Base-by-base conservation (phyloP, 1,140 invertebrate genomes). In the Diachasma alloeum region DNA sequence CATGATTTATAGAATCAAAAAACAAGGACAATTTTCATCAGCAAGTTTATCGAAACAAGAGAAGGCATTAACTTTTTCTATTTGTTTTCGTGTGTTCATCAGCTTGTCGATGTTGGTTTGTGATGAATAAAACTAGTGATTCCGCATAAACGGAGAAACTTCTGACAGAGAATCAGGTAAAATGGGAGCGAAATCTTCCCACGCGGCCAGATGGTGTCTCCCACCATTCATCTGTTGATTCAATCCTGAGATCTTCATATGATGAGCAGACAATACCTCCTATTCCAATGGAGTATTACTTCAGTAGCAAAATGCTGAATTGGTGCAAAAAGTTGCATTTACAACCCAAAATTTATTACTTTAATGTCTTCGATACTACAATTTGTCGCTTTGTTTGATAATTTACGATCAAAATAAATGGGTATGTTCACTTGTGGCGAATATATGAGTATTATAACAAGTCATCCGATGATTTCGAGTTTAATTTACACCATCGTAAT, bases 131-230 rank as follows among this genome's bases (percentile, higher is more conserved):
- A 63, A 39, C 9, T 3, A 17, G 11, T 56, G 42, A 48, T 80
- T 80, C 73, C 36, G 70, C 76, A 77, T 79, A 75, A 80, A 74
- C 74, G 79, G 80, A 81, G 76, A 78, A 78, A 79, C 76, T 69
- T 53, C 48, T 53, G 48, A 77, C 71, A 72, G 78, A 78, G 79
- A 63, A 66, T 53, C n/a, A 67, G 72, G 70, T 42, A 73, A 76
- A 82, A 82, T 75, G 78, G 37, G 81, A 80, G 79, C 82, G 78
- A 76, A 75, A 72, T 80, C 80, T 83, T 83, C 82, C 80, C 82
- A 81, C 82, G 80, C 82, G 75, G 26, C 79, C 80, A 77, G 80
- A 79, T 78, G 72, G 59, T 63, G 59, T 63, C 59, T 31, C 24
- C 22, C 22, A 63, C 24, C 24, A 6, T 19, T 63, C 15, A 31